phyloP scores from a whole-genome alignment of 2,113 vertebrate genomes.

The Sitta europaea region DNA sequence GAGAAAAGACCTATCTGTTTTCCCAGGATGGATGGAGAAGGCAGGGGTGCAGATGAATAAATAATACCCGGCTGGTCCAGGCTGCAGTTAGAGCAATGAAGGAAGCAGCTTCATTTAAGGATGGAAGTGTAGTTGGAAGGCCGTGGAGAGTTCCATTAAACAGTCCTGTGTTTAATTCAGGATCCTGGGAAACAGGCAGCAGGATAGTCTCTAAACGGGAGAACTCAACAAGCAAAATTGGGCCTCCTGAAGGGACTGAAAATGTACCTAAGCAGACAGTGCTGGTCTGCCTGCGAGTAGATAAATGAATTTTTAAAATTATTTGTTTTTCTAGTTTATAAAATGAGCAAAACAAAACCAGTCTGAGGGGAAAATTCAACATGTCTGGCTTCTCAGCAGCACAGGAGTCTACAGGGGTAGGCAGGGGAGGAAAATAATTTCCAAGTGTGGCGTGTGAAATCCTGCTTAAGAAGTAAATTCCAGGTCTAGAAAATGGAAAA shows the following conservation, averaged over 20 bases:
- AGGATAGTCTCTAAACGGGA: not conserved
- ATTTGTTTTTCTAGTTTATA: not conserved
- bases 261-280: not conserved
- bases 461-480: not conserved
- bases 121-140: not conserved
- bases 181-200: not conserved
- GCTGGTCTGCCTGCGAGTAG: not conserved
- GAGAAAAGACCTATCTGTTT: not conserved
- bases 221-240: fast-evolving
- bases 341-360: not conserved
- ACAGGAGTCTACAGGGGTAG: not conserved
- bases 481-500: not conserved
- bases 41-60: not conserved
- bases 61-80: not conserved
- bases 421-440: not conserved
- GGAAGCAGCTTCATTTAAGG: not conserved
- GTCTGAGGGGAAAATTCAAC: not conserved
- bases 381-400: not conserved
- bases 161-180: not conserved
- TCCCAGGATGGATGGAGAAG: not conserved
- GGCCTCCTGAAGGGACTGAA: not conserved
- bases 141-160: not conserved
- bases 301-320: not conserved
- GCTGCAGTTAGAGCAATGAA: not conserved
- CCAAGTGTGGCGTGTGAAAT: not conserved